These are phyloP conservation scores for Propithecus deckenii DNA, from an alignment of 2,797 vertebrate genomes.

Conservation along the genomic window DNA sequence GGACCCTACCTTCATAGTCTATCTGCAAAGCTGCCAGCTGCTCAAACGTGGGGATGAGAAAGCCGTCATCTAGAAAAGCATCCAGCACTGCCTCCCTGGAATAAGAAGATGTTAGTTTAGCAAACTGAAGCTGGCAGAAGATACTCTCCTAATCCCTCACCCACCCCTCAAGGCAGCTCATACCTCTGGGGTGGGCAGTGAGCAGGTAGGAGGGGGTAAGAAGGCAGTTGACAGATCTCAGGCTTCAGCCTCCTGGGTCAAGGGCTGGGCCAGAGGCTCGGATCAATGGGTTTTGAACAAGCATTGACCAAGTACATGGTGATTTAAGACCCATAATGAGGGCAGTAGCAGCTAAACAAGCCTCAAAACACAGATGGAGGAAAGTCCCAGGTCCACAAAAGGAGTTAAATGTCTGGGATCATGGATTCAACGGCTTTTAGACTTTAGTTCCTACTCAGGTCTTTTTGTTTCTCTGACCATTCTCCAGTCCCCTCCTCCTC, in stretches of 20 bases:
- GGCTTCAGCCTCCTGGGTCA: neutral
- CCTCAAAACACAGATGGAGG: neutral
- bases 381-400: neutral
- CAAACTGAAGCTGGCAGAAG: neutral
- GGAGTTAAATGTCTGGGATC: neutral
- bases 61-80: constrained; percentile 86
- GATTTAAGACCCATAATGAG: neutral
- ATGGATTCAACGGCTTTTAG: neutral
- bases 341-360: neutral
- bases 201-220: neutral
- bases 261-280: neutral
- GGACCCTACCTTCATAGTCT: constrained; percentile 84
- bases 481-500: neutral
- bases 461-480: neutral
- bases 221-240: neutral
- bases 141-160: neutral
- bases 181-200: neutral
- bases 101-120: constrained; percentile 55
- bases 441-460: neutral
- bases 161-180: neutral
- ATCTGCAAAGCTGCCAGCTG: constrained; percentile 91
- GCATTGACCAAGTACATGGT: neutral
- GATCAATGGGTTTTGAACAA: neutral
- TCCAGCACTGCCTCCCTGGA: constrained; percentile 83
- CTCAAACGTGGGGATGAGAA: constrained; percentile 92